phyloP scores from a whole-genome alignment of 92 coral and sea anemone species.

The Zoanthus solanderi region DNA sequence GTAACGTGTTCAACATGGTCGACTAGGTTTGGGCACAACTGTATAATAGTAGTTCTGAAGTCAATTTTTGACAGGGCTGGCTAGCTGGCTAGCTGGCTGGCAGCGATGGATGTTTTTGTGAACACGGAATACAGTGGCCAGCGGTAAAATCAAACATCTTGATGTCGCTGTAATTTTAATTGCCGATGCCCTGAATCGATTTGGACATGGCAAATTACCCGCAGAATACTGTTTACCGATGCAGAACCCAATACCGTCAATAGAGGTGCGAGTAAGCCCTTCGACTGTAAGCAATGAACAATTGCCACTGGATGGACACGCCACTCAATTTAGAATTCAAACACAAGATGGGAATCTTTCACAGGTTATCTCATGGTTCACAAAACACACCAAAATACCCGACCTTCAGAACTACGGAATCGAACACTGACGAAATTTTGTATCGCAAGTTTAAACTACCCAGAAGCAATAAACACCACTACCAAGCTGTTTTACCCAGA shows the following conservation, averaged over 20 bases:
- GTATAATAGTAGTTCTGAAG: too few species aligned
- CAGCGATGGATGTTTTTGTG: too few species aligned
- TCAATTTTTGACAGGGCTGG: too few species aligned
- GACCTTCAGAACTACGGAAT: slow-evolving; percentile 13
- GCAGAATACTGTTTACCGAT: background rate
- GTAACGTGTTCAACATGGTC: too few species aligned
- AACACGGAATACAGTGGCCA: too few species aligned
- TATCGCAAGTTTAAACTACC: background rate
- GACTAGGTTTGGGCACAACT: too few species aligned
- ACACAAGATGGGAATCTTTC: slow-evolving; percentile 44
- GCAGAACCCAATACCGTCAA: too few species aligned
- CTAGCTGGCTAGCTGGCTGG: too few species aligned
- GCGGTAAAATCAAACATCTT: too few species aligned
- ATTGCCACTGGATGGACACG: background rate
- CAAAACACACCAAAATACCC: background rate
- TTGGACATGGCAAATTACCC: slow-evolving; percentile 16
- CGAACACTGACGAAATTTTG: slow-evolving; percentile 20
- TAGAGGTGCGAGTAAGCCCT: too few species aligned
- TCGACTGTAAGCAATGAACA: background rate
- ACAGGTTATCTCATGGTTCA: slow-evolving; percentile 57
- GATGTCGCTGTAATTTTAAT: background rate
- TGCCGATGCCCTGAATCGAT: slow-evolving; percentile 54
- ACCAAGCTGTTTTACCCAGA: background rate
- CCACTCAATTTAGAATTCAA: slow-evolving; percentile 27
- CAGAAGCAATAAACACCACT: background rate